Evolutionary conservation across 2,888 invertebrate genomes (phyloP), one percentile per base, ranked within the genome.

Genomic region (Callyntrura guangdongensis): DNA sequence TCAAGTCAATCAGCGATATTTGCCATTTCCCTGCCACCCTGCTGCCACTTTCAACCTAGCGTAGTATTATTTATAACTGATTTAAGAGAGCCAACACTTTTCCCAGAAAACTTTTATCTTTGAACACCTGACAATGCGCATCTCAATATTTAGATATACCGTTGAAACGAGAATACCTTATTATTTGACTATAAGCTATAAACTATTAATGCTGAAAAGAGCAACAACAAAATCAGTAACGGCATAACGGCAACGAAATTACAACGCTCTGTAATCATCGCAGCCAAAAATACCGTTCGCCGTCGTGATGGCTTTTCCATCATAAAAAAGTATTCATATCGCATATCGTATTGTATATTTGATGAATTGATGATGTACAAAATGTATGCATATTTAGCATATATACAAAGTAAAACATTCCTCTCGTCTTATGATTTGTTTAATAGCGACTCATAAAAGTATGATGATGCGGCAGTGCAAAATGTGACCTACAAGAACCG

Each of bases 231-330:
- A 17, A 22, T 14, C 14, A 12, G 69, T 69, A 69, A 69, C 69
- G 45, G 69, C 69, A 69, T 69, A 69, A 69, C 69, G 45, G 69
- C 69, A 69, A 74, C 74, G 47, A 14, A 74, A 74, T 74, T 69
- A 69, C 14, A 36, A 27, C 45, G 22, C 27, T 69, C 36, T 72
- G n/a, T 45, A 3, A 74, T 74, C 9, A 47, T 74, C 85, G 59
- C 20, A 59, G 77, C 86, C 79, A 77, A 77, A 61, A 86, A 20
- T 27, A 27, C 5, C 67, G 67, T 67, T 67, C 6, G 3, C 36
- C 64, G 86, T 87, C 67, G 67, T 67, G 81, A 69, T 87, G 81
- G 86, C 79, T 77, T 77, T 86, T 61, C 79, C 86, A 79, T 36
- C 36, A 6, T 36, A 53, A 14, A 53, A 14, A 53, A n/a, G 3